A percentile compares a stretch with the other conserved stretches of the same genome.
phyloP scores from a whole-genome alignment of 1,140 invertebrate genomes.

The Sogatella furcifera region DNA sequence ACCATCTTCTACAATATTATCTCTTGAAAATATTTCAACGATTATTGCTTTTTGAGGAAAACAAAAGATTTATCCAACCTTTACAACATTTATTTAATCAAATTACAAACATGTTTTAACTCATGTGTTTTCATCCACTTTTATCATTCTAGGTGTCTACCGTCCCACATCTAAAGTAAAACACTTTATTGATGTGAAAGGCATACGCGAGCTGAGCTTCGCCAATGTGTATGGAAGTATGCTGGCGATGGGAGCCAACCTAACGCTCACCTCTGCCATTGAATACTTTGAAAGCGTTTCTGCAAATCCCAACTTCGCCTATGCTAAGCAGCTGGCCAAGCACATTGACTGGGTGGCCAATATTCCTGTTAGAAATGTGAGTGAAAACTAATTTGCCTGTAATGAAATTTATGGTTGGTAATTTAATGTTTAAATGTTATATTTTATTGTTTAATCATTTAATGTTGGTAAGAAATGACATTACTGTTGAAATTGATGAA shows the following conservation, averaged over 20 bases:
- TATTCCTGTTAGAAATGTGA: conserved; percentile 59
- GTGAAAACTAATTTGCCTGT: conserved; percentile 22
- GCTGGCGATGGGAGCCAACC: conserved; percentile 45
- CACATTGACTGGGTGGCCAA: conserved; percentile 62
- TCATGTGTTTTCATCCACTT: no score
- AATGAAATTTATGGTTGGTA: no score
- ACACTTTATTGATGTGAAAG: conserved; percentile 56
- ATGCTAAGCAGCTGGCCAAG: conserved; percentile 36
- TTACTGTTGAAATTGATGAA: no score
- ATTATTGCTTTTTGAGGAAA: no score
- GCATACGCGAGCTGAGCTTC: conserved; percentile 47
- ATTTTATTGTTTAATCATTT: no score
- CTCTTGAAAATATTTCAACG: no score
- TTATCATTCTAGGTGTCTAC: background rate
- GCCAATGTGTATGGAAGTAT: conserved; percentile 37
- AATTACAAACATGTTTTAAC: no score
- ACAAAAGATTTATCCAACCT: no score
- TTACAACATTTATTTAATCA: no score
- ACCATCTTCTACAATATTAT: no score
- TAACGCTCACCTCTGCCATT: conserved; percentile 52
- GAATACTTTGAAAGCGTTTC: conserved; percentile 42
- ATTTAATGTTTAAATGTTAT: no score
- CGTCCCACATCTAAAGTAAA: background rate
- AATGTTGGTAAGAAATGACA: no score
- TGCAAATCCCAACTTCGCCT: conserved; percentile 33